Evolutionary conservation across 2,113 vertebrate genomes (phyloP).

Genomic region (Menidia beryllina): DNA sequence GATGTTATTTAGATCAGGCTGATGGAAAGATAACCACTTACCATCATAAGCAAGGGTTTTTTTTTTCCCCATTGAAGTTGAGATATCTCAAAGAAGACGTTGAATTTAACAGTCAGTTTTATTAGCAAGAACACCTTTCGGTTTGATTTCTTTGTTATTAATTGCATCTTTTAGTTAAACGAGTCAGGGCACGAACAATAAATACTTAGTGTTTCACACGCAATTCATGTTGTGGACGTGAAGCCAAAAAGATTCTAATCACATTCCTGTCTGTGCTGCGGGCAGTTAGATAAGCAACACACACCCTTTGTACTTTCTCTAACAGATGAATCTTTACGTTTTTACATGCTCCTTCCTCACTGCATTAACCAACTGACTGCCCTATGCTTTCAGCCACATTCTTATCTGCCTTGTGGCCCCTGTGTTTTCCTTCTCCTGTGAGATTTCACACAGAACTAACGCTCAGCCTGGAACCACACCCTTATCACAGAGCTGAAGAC

Average conservation of each 20-base stretch:
- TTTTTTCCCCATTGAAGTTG: background rate
- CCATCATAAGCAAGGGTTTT: background rate
- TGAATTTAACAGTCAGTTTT: too few species aligned
- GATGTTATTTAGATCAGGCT: conserved; percentile 44
- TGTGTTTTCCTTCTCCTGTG: conserved; percentile 22
- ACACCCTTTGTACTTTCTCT: conserved; percentile 14
- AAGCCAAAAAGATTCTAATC: conserved; percentile 4
- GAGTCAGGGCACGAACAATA: conserved; percentile 45
- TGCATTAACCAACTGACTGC: background rate
- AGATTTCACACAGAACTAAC: conserved; percentile 54
- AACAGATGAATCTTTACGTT: conserved; percentile 30
- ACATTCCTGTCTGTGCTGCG: conserved; percentile 39
- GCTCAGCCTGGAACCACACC: conserved; percentile 59
- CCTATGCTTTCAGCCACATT: conserved; percentile 10
- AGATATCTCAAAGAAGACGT: background rate
- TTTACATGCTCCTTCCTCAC: conserved; percentile 21
- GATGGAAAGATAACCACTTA: conserved; percentile 3
- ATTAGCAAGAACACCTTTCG: too few species aligned
- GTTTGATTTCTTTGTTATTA: conserved; percentile 19
- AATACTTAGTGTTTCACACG: conserved; percentile 19
- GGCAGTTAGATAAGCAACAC: conserved; percentile 23
- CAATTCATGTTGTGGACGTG: background rate
- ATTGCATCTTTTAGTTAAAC: conserved; percentile 34
- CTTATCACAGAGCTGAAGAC: conserved; percentile 63
- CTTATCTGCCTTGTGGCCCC: conserved; percentile 23